phyloP scores from a whole-genome alignment of 1,140 invertebrate species.

The Drosophila orosa region DNA sequence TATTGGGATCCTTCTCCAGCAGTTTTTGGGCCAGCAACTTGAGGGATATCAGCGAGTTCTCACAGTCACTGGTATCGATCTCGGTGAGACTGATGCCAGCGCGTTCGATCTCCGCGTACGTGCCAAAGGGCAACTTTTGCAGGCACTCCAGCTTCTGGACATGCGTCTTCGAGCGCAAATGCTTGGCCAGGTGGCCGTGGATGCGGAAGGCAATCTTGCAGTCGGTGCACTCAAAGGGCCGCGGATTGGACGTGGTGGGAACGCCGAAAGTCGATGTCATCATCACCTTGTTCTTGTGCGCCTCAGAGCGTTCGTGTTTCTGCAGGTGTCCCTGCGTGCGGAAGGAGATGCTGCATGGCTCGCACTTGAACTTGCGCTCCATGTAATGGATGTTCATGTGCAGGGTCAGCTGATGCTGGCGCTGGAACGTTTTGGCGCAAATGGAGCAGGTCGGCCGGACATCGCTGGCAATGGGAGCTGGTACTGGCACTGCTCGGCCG shows the following conservation, averaged over 20 bases:
- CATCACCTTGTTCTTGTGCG: constrained; percentile 95
- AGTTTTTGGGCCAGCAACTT: constrained; percentile 92
- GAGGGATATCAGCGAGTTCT: constrained; percentile 94
- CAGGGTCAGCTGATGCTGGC: constrained; percentile 94
- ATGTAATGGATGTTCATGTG: constrained; percentile 99
- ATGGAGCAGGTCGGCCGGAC: constrained; percentile 93
- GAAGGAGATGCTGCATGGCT: constrained; percentile 95
- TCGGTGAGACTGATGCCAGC: constrained; percentile 95
- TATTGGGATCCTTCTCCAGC: constrained; percentile 91
- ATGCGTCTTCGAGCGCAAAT: constrained; percentile 98
- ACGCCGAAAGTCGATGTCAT: constrained; percentile 95
- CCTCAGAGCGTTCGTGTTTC: constrained; percentile 95
- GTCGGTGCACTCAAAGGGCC: constrained; percentile 97
- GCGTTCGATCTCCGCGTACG: constrained; percentile 96
- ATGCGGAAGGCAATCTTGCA: constrained; percentile 98
- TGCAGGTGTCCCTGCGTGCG: constrained; percentile 96
- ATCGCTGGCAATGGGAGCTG: constrained; percentile 85
- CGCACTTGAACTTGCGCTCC: constrained; percentile 95
- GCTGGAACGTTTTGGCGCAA: constrained; percentile 95
- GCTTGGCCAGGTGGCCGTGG: constrained; percentile 97
- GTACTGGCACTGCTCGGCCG: constrained; percentile 45
- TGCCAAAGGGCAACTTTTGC: constrained; percentile 97
- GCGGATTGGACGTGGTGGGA: constrained; percentile 93
- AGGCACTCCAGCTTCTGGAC: constrained; percentile 97
- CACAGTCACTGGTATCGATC: constrained; percentile 97